A percentile compares a stretch with the other conserved stretches of the same genome.
Conservation (phyloP, 1,140 invertebrate species). For the Scaptomyza montana region DNA sequence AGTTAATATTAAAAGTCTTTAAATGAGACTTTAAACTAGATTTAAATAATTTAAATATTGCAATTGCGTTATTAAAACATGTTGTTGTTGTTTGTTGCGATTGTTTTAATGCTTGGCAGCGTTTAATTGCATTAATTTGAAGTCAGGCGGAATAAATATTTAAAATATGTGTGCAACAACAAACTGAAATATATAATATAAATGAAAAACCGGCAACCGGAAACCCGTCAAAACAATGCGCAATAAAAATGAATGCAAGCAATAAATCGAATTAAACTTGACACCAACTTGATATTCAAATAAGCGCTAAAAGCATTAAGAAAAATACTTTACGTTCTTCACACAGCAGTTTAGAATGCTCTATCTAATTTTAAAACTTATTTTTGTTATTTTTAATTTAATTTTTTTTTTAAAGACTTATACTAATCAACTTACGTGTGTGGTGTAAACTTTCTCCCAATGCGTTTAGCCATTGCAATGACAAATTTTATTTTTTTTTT, state of each 20-base stretch:
- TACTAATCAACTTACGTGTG: too few relatives aligned
- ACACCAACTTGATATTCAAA: constrained; percentile 61
- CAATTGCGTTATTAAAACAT: background rate
- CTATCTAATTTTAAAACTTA: too few relatives aligned
- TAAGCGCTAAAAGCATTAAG: constrained; percentile 21
- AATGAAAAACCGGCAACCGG: background rate
- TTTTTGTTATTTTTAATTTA: too few relatives aligned
- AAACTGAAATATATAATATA: background rate
- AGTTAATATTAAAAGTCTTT: too few relatives aligned
- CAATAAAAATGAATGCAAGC: constrained; percentile 46
- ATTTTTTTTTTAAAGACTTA: too few relatives aligned
- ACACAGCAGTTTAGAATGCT: too few relatives aligned
- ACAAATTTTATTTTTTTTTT: too few relatives aligned
- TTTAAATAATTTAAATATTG: too few relatives aligned
- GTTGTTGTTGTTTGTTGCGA: background rate
- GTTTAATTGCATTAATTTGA: constrained; percentile 72
- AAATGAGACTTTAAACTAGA: too few relatives aligned
- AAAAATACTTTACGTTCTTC: background rate
- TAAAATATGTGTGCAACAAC: constrained; percentile 44
- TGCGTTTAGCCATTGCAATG: too few relatives aligned
- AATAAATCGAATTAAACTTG: constrained; percentile 69
- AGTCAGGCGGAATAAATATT: constrained; percentile 63
- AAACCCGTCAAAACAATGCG: constrained; percentile 21
- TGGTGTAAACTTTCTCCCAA: too few relatives aligned
- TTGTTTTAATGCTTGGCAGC: constrained; percentile 16